These are phyloP conservation scores for Centruroides sculpturatus DNA, from an alignment of 1,140 invertebrate genomes.

Conservation along the genomic window DNA sequence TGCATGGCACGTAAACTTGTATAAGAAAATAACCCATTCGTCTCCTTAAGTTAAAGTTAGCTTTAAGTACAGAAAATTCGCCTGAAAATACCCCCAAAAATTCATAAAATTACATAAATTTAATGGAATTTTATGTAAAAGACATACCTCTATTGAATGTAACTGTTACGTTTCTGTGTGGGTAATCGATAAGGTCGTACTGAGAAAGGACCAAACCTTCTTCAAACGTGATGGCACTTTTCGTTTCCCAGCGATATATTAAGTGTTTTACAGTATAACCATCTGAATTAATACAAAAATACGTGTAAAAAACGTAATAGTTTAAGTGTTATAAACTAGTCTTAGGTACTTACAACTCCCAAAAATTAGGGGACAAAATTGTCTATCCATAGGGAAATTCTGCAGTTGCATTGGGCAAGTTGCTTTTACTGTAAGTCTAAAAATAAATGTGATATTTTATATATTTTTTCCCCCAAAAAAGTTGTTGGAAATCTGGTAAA, in stretches of 20 bases:
- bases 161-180: conserved; percentile 23
- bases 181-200: conserved; percentile 30
- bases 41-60: conserved; percentile 34
- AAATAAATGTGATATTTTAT: conserved; percentile 6
- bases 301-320: not conserved
- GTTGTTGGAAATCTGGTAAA: too few relatives aligned
- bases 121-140: too few relatives aligned
- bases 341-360: conserved; percentile 30
- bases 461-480: too few relatives aligned
- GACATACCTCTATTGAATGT: too few relatives aligned
- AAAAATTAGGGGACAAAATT: conserved; percentile 31
- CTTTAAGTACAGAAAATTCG: conserved; percentile 30
- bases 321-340: too few relatives aligned
- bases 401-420: conserved; percentile 39
- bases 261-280: conserved; percentile 28
- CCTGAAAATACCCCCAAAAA: conserved; percentile 4
- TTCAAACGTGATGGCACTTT: conserved; percentile 17
- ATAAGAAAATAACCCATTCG: conserved; percentile 38
- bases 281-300: conserved; percentile 22
- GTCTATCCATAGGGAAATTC: conserved; percentile 33
- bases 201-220: conserved; percentile 30
- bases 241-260: conserved; percentile 27
- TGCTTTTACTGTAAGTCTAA: conserved; percentile 34
- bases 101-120: too few relatives aligned
- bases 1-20: conserved; percentile 38